These are phyloP conservation scores for Tribolium freemani DNA, from an alignment of 2,888 invertebrate species.

Conservation along the genomic window DNA sequence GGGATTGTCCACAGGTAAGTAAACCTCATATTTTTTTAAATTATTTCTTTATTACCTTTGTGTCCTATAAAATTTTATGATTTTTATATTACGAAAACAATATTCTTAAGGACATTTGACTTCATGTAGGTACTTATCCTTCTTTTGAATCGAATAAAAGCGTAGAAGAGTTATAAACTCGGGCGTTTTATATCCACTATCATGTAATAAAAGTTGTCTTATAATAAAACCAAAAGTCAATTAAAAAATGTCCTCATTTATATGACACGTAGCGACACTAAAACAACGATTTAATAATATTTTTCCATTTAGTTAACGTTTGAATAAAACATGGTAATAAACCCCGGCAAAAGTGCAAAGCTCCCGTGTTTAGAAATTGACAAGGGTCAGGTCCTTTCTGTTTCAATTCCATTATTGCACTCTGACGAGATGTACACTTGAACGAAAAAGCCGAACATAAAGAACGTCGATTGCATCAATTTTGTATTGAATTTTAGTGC, in stretches of 20 bases:
- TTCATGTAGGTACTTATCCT: not conserved
- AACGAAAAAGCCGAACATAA: conserved; percentile 43
- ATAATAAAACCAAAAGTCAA: not conserved
- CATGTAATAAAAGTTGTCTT: not conserved
- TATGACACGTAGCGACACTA: not conserved
- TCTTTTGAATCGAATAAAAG: not conserved
- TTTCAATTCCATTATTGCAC: conserved; percentile 31
- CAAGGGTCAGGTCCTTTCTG: conserved; percentile 10
- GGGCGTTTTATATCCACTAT: not conserved
- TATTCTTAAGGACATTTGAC: not conserved
- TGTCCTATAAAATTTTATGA: not conserved
- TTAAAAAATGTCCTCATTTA: not conserved
- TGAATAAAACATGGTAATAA: not conserved
- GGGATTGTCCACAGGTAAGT: conserved; percentile 79
- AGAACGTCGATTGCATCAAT: conserved; percentile 50
- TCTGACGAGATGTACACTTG: conserved; percentile 41
- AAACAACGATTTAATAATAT: not conserved
- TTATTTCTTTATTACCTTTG: not conserved
- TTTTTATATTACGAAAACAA: not conserved
- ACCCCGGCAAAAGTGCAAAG: not conserved
- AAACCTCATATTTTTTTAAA: not conserved
- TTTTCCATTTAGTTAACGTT: not conserved
- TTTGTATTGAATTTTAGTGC: conserved; percentile 50
- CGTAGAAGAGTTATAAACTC: not conserved
- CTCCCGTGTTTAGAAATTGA: not conserved